phyloP scores from a whole-genome alignment of 1,140 invertebrate species.

The Magallana ariakensis region DNA sequence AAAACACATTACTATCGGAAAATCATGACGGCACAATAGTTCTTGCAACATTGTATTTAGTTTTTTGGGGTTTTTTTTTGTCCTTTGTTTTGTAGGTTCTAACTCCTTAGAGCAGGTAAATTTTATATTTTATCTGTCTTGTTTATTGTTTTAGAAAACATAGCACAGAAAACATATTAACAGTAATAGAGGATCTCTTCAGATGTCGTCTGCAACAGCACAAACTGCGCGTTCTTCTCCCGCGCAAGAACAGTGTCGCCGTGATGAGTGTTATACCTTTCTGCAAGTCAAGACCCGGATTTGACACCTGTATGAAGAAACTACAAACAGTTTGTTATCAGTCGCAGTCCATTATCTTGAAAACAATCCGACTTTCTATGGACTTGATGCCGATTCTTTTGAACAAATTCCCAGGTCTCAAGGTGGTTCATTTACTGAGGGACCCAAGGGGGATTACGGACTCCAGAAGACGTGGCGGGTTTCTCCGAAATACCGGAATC shows the following conservation, averaged over 20 bases:
- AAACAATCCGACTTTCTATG: constrained; percentile 56
- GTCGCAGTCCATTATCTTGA: constrained; percentile 24
- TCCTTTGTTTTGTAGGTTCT: no score
- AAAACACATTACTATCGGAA: no score
- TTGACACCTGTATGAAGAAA: not conserved
- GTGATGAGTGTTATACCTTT: not conserved
- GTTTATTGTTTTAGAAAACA: not conserved
- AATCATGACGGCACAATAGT: no score
- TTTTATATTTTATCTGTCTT: no score
- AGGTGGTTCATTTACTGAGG: constrained; percentile 51
- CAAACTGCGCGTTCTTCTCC: not conserved
- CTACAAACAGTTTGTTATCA: constrained; percentile 2
- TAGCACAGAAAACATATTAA: not conserved
- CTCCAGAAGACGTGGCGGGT: constrained; percentile 44
- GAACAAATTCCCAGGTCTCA: constrained; percentile 39
- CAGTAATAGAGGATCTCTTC: not conserved
- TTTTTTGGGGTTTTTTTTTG: no score
- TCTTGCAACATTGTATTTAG: no score
- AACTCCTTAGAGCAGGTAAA: no score
- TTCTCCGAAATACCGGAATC: constrained; percentile 21
- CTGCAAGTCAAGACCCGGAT: not conserved
- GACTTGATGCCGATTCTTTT: constrained; percentile 39
- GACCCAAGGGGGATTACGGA: constrained; percentile 55
- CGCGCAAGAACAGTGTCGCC: not conserved
- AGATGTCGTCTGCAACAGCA: not conserved